Base-by-base conservation (phyloP, 2,888 invertebrate species). In the Petrophora chlorosata region DNA sequence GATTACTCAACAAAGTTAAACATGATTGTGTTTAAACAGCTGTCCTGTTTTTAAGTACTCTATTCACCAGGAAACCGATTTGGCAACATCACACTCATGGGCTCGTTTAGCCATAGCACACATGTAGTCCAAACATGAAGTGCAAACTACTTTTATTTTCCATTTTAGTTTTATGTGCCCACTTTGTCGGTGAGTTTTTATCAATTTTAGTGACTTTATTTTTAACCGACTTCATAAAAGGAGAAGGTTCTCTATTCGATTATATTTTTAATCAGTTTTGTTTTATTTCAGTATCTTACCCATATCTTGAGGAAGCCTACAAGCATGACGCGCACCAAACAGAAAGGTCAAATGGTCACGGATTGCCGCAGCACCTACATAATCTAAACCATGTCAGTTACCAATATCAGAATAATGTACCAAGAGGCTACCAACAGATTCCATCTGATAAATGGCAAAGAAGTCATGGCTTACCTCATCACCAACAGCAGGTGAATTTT, bases 1-100 rank as follows among this genome's bases (percentile, higher is more conserved):
- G 19, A 22, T 28, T 28, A 35, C 13, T 28, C 10, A 17, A 3
- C 10, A 13, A 8, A 17, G n/a, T n/a, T 15, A 35, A 58, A 53
- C 50, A 55, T 51, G 40, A n/a, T 3, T 53, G 12, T 82, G 67
- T 83, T 56, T 82, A 57, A 47, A 70, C 82, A 83, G 82, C 72
- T 82, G 79, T 72, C 12, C 15, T 46, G 22, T 33, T 25, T 40
- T 46, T 16, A 14, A 22, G 26, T 14, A 17, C 26, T 12, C 16
- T 32, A 25, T 32, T 22, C 33, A 33, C n/a, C 5, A 26, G 33
- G 19, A 13, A 19, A 28, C 15, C 26, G 34, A 29, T 34, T 28
- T 35, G 40, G 35, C 35, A 29, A n/a, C n/a, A n/a, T n/a, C n/a
- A n/a, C n/a, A n/a, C n/a, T n/a, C n/a, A 40, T 47, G 15, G 29